Evolutionary conservation across 64 coral and sea anemone species (phyloP), one percentile per base, ranked within the genome.

Genomic region (Montipora foliosa): DNA sequence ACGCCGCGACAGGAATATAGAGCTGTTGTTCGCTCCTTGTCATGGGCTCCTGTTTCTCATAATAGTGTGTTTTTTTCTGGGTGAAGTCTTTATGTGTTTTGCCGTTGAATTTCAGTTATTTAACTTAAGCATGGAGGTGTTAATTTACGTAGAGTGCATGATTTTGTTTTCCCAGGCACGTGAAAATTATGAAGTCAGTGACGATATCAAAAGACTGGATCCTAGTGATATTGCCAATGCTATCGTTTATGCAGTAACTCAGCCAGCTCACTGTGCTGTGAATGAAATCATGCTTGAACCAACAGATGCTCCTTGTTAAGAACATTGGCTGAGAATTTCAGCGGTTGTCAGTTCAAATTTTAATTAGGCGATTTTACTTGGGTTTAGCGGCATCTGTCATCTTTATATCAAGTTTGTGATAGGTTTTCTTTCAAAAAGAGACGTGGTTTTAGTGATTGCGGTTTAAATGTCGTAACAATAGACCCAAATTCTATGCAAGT

Each of bases 211-310:
- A 64, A 97, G 94, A 51, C 89, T 97, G 11, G 76, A 94, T 69
- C 78, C 96, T 1, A 67, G 44, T 7, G 96, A 97, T 81, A 79
- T 97, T 15, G 93, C 92, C 2, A 97, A 95, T 79, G 78, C 89
- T 60, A 84, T 97, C 9, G 64, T 97, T 19, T 97, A 83, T 48
- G 96, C 96, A 9, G 93, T 95, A 21, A 83, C 89, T 4, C 96
- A 97, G 20, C 96, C 96, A 3, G 93, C 89, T n/a, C 94, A 97
- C 80, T 97, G 96, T 64, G 89, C 96, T 62, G 89, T 97, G 5
- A 97, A 97, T 88, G 96, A 97, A 60, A 97, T 97, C 52, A 47
- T 97, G 44, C 66, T 97, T n/a, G 96, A 97, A 79, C 96, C 96
- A 19, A 81, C 79, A 1, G 96, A 97, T 67, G 85, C 76, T 15